phyloP scores from a whole-genome alignment of 1,140 invertebrate genomes.

The Helicorthomorpha holstii region DNA sequence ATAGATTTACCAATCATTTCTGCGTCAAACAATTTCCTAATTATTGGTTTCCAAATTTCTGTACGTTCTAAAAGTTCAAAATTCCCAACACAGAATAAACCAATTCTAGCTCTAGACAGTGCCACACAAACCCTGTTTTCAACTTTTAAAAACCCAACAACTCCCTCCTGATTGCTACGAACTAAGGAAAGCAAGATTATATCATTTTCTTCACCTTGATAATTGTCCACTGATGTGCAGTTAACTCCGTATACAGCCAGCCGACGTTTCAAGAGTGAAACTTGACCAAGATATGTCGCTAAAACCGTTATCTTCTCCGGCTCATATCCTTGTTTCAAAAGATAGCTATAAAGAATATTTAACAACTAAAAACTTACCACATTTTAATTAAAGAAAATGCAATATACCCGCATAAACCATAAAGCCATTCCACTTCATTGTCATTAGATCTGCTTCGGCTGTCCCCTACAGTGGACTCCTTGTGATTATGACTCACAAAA shows the following conservation, averaged over 20 bases:
- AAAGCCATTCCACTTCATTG: neutral
- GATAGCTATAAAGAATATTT: neutral
- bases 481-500: conserved; percentile 36
- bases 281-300: neutral
- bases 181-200: conserved; percentile 70
- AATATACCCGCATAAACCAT: too few relatives aligned
- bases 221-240: conserved; percentile 66
- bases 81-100: conserved; percentile 48
- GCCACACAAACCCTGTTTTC: conserved; percentile 68
- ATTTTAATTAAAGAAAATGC: too few relatives aligned
- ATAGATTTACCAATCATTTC: conserved; percentile 19
- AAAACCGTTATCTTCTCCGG: neutral
- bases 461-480: neutral
- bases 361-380: too few relatives aligned
- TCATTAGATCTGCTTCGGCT: neutral
- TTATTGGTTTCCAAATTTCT: conserved; percentile 27
- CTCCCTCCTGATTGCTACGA: conserved; percentile 43
- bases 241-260: neutral
- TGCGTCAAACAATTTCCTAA: conserved; percentile 11
- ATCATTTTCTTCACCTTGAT: conserved; percentile 68
- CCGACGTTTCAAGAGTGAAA: neutral
- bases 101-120: conserved; percentile 58
- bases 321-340: neutral
- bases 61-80: conserved; percentile 34
- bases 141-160: conserved; percentile 55